Evolutionary conservation across 2,888 invertebrate genomes (phyloP).

Genomic region (Parnassius glacialis): DNA sequence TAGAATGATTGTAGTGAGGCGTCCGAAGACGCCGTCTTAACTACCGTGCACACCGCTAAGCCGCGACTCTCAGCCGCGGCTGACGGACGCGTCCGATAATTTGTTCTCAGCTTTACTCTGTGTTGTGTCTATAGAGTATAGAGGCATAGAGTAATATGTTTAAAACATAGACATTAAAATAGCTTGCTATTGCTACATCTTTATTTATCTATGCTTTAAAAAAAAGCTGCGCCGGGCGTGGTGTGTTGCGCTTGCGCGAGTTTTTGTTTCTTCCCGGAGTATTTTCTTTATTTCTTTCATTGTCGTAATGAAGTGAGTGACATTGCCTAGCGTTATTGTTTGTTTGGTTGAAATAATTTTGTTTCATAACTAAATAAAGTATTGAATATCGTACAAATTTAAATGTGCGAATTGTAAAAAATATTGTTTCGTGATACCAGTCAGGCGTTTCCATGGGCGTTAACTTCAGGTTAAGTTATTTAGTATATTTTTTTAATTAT

Average conservation of each 20-base stretch:
- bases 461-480: constrained; percentile 70
- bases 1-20: too few relatives aligned
- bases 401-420: constrained; percentile 36
- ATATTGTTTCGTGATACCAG: constrained; percentile 39
- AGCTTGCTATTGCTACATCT: too few relatives aligned
- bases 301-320: constrained; percentile 59
- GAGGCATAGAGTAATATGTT: too few relatives aligned
- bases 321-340: constrained; percentile 60
- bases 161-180: too few relatives aligned
- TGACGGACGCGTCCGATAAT: too few relatives aligned
- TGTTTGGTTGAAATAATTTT: constrained; percentile 42
- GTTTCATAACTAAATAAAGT: constrained; percentile 10
- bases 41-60: too few relatives aligned
- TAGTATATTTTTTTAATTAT: constrained; percentile 68
- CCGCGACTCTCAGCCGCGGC: too few relatives aligned
- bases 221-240: constrained; percentile 60
- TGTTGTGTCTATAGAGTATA: too few relatives aligned
- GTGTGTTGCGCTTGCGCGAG: constrained; percentile 75
- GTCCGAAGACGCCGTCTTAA: too few relatives aligned
- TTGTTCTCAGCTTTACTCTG: too few relatives aligned
- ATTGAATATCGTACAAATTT: not conserved
- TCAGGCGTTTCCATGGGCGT: constrained; percentile 71
- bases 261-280: constrained; percentile 43
- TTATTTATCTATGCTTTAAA: too few relatives aligned
- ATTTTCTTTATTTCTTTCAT: constrained; percentile 42